Conservation (phyloP, 2,888 invertebrate genomes). For the Saturnia pavonia region DNA sequence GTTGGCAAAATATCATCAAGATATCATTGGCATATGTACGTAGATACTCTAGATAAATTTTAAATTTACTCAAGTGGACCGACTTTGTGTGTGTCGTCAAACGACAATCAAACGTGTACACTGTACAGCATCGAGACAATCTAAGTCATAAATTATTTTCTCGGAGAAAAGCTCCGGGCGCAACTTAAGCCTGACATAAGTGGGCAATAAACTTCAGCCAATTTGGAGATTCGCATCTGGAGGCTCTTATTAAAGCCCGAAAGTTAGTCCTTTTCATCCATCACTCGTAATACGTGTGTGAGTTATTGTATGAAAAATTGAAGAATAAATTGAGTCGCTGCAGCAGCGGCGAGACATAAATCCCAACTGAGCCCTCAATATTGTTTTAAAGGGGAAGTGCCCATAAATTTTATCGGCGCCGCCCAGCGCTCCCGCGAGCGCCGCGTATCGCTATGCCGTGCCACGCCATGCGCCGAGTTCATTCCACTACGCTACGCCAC, state of each 20-base stretch:
- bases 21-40: not conserved
- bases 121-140: conserved; percentile 69
- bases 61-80: not conserved
- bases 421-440: conserved; percentile 65
- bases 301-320: conserved; percentile 83
- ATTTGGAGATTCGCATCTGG: conserved; percentile 83
- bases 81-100: conserved; percentile 22
- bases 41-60: not conserved
- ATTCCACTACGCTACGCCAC: conserved; percentile 39
- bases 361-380: conserved; percentile 83
- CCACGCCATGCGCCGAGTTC: conserved; percentile 35
- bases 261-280: conserved; percentile 83
- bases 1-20: not conserved
- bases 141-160: conserved; percentile 80
- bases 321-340: conserved; percentile 83
- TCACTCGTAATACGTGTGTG: conserved; percentile 82
- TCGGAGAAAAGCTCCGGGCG: conserved; percentile 77
- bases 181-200: conserved; percentile 82
- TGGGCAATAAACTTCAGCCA: conserved; percentile 82
- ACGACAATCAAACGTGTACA: conserved; percentile 71
- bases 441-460: conserved; percentile 36
- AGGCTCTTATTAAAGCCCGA: conserved; percentile 82
- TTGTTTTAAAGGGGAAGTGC: conserved; percentile 83
- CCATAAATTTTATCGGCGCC: conserved; percentile 82
- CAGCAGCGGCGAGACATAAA: conserved; percentile 82